These are phyloP conservation scores for Corvus cornix DNA, from an alignment of 2,113 vertebrate genomes.

Conservation along the genomic window DNA sequence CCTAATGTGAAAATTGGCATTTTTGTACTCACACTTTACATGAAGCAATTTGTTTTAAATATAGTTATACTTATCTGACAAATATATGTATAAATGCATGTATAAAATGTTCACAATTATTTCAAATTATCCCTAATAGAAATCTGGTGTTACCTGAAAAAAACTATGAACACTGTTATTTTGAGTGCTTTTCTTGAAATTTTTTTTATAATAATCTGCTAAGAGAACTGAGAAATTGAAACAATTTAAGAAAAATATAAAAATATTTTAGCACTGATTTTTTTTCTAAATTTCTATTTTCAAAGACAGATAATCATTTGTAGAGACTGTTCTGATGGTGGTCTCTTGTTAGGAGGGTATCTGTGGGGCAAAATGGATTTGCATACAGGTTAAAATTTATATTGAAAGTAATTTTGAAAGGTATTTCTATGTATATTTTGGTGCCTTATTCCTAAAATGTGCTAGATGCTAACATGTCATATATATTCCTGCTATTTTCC, in stretches of 20 bases:
- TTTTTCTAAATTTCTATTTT: not conserved
- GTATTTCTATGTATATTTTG: not conserved
- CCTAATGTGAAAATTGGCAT: not conserved
- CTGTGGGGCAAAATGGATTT: not conserved
- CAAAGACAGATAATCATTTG: not conserved
- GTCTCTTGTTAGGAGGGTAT: not conserved
- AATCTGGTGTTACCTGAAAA: not conserved
- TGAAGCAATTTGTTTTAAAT: not conserved
- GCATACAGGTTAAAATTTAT: not conserved
- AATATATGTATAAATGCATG: not conserved
- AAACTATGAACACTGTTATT: not conserved
- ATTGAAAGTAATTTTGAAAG: not conserved
- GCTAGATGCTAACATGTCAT: not conserved
- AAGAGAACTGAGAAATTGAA: not conserved
- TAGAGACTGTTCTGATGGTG: not conserved
- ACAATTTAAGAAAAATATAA: not conserved
- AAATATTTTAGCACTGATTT: not conserved
- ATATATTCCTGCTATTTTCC: not conserved
- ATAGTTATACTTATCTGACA: not conserved
- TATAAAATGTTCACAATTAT: not conserved
- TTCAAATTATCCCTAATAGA: not conserved
- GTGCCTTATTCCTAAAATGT: not conserved
- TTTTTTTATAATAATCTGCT: not conserved
- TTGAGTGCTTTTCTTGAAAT: not conserved
- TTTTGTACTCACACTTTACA: not conserved